These are phyloP conservation scores for Drosophila buzzatii DNA, from an alignment of 2,888 invertebrate species.

Conservation along the genomic window DNA sequence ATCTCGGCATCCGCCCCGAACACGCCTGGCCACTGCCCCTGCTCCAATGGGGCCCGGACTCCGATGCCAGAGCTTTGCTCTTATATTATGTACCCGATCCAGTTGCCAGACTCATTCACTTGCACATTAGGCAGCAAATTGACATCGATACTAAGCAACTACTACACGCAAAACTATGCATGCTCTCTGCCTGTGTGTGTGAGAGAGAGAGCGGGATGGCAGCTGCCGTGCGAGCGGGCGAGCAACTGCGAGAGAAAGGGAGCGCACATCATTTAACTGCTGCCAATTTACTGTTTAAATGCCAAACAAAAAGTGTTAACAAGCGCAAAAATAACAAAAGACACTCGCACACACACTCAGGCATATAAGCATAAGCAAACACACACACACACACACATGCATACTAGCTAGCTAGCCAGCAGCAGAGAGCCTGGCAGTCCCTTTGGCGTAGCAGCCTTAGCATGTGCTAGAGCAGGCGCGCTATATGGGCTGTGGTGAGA, in stretches of 20 bases:
- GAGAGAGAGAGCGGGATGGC: conserved; percentile 16
- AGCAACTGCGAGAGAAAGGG: conserved; percentile 18
- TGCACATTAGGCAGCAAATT: conserved; percentile 81
- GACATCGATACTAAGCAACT: conserved; percentile 70
- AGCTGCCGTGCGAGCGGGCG: conserved; percentile 13
- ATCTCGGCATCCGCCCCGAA: conserved; percentile 29
- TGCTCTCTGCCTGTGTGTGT: not conserved
- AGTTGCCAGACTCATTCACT: conserved; percentile 70
- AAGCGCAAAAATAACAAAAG: conserved; percentile 75
- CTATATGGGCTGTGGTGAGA: conserved; percentile 27
- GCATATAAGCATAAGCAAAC: not conserved
- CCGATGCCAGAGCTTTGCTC: conserved; percentile 13
- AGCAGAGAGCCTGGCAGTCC: conserved; percentile 14
- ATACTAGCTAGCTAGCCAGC: not conserved
- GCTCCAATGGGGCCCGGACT: not conserved
- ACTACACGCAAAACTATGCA: conserved; percentile 30
- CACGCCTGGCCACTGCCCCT: conserved; percentile 13
- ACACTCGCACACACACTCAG: conserved; percentile 42
- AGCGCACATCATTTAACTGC: conserved; percentile 81
- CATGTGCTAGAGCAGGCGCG: conserved; percentile 48
- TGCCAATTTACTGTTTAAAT: conserved; percentile 85
- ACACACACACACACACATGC: not conserved
- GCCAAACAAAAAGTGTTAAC: conserved; percentile 83
- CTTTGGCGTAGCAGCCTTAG: conserved; percentile 2
- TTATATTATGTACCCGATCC: conserved; percentile 39